phyloP scores from a whole-genome alignment of 2,797 vertebrate species.

The Melanotaenia maccullochi region DNA sequence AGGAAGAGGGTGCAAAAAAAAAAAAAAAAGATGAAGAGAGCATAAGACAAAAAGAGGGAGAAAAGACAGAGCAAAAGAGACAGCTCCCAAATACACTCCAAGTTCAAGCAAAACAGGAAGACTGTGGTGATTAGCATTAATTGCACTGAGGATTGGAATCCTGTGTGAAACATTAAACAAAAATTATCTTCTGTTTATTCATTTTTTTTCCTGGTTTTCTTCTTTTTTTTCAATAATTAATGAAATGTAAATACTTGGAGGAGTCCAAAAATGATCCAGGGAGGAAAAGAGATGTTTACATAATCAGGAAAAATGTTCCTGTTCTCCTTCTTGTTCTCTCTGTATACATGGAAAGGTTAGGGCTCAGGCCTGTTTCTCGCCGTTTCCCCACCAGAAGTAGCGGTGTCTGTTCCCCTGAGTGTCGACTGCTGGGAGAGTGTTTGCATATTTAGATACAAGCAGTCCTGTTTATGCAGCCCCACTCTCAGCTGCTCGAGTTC shows the following conservation, averaged over 20 bases:
- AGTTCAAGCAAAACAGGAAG: slow-evolving; percentile 92
- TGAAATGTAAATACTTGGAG: slow-evolving; percentile 94
- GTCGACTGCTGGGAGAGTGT: slow-evolving; percentile 86
- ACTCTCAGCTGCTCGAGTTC: slow-evolving; percentile 89
- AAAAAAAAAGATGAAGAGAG: slow-evolving; percentile 57
- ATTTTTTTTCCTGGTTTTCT: slow-evolving; percentile 68
- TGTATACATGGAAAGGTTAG: slow-evolving; percentile 89
- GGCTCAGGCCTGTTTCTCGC: slow-evolving; percentile 85
- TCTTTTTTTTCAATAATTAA: slow-evolving; percentile 92
- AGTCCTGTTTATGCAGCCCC: slow-evolving; percentile 92
- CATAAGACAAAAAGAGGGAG: slow-evolving; percentile 50
- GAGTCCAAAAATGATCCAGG: slow-evolving; percentile 88
- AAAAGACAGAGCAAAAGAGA: slow-evolving; percentile 18
- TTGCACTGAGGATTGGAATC: slow-evolving; percentile 87
- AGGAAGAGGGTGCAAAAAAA: slow-evolving; percentile 24
- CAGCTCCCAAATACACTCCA: slow-evolving; percentile 79
- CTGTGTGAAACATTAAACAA: slow-evolving; percentile 95
- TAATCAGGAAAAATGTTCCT: slow-evolving; percentile 84
- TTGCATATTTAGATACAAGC: slow-evolving; percentile 93
- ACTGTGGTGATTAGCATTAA: slow-evolving; percentile 91
- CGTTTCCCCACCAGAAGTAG: slow-evolving; percentile 89
- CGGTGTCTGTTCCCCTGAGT: slow-evolving; percentile 89
- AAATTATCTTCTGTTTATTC: slow-evolving; percentile 92
- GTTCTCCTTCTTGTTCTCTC: slow-evolving; percentile 75
- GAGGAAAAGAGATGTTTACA: slow-evolving; percentile 94